Base-by-base conservation (phyloP, 2,888 invertebrate genomes). In the Clusia tigrina region DNA sequence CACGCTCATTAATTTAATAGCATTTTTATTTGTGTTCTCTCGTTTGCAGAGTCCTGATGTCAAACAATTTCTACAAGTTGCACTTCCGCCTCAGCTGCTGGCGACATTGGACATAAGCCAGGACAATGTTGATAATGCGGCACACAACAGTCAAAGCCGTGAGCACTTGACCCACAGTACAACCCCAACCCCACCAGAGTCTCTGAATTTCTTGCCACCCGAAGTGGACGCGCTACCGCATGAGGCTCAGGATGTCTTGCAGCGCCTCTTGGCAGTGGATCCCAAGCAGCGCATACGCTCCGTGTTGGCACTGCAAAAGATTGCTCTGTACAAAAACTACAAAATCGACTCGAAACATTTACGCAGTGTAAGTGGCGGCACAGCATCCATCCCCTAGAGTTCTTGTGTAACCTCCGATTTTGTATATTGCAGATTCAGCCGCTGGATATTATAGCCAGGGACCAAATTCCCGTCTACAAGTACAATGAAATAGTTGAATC, bases 311-410 rank as follows among this genome's bases (percentile, higher is more conserved):
- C 68, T 82, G 54, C 79, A 79, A 64, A 74, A 73, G 61, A 81
- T 82, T 25, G 81, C 81, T 42, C 68, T 82, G 52, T 82, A 72
- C 61, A 78, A 78, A 65, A 70, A 76, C 52, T 81, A 77, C 20
- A 76, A 78, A 58, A 69, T 81, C 58, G 74, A 77, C 20, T 57
- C 74, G 2, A 69, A 77, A 56, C 66, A 70, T 51, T 68, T 79
- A 22, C 70, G 74, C 17, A 72, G 71, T 52, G 79, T 80, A 70
- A 71, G 71, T 71, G 3, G n/a, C 32, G 5, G n/a, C n/a, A n/a
- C n/a, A n/a, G n/a, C n/a, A n/a, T n/a, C n/a, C n/a, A n/a, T n/a
- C n/a, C n/a, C 15, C 42, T 42, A n/a, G 12, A 42, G 9, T 42
- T 6, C n/a, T 15, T 32, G 12, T 12, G 32, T 32, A 32, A 9